Evolutionary conservation across 2,797 vertebrate genomes (phyloP).

Genomic region (Enoplosus armatus): DNA sequence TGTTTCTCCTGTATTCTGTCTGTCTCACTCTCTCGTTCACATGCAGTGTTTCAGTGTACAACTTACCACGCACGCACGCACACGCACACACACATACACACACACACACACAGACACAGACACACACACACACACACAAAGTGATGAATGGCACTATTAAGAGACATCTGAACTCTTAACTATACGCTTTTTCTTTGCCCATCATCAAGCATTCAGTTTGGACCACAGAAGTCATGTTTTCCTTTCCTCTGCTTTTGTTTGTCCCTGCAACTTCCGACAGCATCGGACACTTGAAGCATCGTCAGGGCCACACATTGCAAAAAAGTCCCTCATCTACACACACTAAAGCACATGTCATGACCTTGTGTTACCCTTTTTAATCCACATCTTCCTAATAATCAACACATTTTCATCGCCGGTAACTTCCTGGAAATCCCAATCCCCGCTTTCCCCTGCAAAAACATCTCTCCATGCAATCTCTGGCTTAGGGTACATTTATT

Average conservation of each 20-base stretch:
- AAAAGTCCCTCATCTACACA: not conserved
- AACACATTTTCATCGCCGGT: slow-evolving; percentile 51
- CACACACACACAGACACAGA: not conserved
- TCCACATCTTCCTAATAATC: slow-evolving; percentile 39
- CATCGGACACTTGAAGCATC: not conserved
- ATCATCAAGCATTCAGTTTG: not conserved
- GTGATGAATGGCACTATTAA: slow-evolving; percentile 22
- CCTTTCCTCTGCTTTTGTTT: not conserved
- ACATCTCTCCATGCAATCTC: not conserved
- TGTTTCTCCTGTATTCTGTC: slow-evolving; percentile 10
- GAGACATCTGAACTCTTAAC: slow-evolving; percentile 10
- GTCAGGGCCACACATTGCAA: not conserved
- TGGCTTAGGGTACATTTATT: slow-evolving; percentile 41
- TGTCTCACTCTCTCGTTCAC: not conserved
- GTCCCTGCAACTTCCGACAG: not conserved
- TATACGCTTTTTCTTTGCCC: not conserved
- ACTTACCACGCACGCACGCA: not conserved
- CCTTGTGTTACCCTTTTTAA: slow-evolving; percentile 27
- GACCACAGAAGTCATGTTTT: not conserved
- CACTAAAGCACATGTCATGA: not conserved
- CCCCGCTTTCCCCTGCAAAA: slow-evolving; percentile 8
- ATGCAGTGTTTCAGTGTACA: not conserved
- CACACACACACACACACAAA: too few relatives aligned
- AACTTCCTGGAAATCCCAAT: slow-evolving; percentile 36
- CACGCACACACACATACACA: not conserved